phyloP scores from a whole-genome alignment of 2,888 invertebrate genomes.

The Girardia tigrina region DNA sequence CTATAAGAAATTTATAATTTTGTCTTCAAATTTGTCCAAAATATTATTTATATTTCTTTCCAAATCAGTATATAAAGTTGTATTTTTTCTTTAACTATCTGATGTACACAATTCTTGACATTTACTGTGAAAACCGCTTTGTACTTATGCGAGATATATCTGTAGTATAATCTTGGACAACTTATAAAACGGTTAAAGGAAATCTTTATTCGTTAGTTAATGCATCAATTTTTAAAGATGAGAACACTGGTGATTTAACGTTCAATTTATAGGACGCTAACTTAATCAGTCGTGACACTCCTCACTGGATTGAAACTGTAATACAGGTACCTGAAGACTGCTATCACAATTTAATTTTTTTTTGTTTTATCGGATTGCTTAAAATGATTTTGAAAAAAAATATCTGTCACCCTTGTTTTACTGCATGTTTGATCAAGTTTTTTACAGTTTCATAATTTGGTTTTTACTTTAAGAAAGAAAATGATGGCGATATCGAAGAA shows the following conservation, averaged over 20 bases:
- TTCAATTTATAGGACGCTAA: slow-evolving; percentile 8
- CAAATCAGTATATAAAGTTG: no score
- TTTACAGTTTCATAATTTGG: slow-evolving; percentile 30
- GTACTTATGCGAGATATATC: no score
- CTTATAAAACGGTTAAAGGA: no score
- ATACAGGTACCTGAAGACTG: slow-evolving; percentile 31
- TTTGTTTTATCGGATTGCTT: background rate
- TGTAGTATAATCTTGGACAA: no score
- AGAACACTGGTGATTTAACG: background rate
- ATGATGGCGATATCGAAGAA: slow-evolving; percentile 48
- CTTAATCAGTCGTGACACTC: slow-evolving; percentile 33
- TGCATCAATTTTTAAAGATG: no score
- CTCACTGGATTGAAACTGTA: slow-evolving; percentile 30
- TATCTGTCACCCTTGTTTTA: background rate
- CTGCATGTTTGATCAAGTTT: background rate
- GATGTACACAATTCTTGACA: no score
- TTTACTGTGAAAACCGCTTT: no score
- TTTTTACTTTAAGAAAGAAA: slow-evolving; percentile 43
- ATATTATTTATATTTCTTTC: no score
- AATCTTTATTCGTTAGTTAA: no score
- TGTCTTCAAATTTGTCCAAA: no score
- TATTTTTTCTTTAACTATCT: no score
- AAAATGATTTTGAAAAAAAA: background rate
- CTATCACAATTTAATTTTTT: slow-evolving; percentile 24
- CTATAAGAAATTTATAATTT: no score